Base-by-base conservation (phyloP, 1,140 invertebrate genomes). In the Leptinotarsa undecemlineata region DNA sequence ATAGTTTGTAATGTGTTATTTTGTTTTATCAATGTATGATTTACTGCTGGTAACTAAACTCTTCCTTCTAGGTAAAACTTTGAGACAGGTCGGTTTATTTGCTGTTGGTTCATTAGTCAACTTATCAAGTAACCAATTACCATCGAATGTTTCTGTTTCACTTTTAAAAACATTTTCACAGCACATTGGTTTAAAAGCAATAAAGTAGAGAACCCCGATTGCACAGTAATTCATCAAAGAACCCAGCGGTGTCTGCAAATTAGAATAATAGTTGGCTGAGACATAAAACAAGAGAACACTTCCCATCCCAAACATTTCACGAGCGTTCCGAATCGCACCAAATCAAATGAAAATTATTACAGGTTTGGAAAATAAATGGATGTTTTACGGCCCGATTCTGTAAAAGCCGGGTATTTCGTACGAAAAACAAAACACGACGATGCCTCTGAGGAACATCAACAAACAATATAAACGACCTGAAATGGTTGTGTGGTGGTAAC, bases 381-480 rank as follows among this genome's bases (percentile, higher is more conserved):
- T 72, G 73, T 73, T 77, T 75, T 75, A 77, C 70, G 62, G 48
- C 19, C 64, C 69, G 68, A 70, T 73, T 68, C 57, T 71, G 64
- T 76, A 76, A 76, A 76, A 69, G 74, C 61, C 15, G 19, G 33
- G 72, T 63, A 73, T 73, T 72, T 74, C 42, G 20, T n/a, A 21
- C 3, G 48, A 42, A 75, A 77, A 77, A 47, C 70, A 77, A 77
- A 74, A 74, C 70, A 63, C 67, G 26, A 48, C 23, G 26, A 64
- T 64, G 42, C 20, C 64, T 57, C 62, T 48, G 68, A 74, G 64
- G 71, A 74, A 67, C 71, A 67, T 77, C 74, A 77, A 75, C 73
- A 73, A 71, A 73, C 61, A 68, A 77, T 77, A 77, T 77, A 77
- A 77, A 78, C 70, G 73, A 72, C 67, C 71, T 67, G 48, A 60